Evolutionary conservation across 2,113 vertebrate species (phyloP).

Genomic region (Larimichthys polyactis): DNA sequence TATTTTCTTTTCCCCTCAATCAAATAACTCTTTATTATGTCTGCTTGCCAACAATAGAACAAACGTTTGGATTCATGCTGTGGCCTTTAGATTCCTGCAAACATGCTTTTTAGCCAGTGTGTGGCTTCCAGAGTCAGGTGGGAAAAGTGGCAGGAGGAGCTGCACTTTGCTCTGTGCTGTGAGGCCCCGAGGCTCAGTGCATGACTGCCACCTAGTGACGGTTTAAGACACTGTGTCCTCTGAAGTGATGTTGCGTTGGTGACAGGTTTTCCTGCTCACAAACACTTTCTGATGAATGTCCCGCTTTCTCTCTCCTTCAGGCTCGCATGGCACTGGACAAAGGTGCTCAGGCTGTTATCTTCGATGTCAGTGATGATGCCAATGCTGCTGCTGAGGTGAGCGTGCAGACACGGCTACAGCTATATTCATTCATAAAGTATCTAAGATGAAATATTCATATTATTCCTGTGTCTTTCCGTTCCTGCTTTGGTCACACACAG

Average conservation of each 20-base stretch:
- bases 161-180: constrained; percentile 6
- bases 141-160: constrained; percentile 24
- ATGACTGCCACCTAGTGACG: constrained; percentile 75
- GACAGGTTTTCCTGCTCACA: background rate
- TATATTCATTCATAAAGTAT: background rate
- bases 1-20: constrained; percentile 1
- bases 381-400: constrained; percentile 91
- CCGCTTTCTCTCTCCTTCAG: constrained; percentile 78
- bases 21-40: constrained; percentile 1
- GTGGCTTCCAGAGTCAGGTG: constrained; percentile 45
- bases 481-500: constrained; percentile 71
- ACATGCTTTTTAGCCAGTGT: background rate
- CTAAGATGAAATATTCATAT: background rate
- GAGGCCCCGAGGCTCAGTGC: constrained; percentile 5
- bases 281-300: background rate
- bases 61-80: background rate
- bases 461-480: background rate
- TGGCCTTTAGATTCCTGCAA: background rate
- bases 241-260: background rate
- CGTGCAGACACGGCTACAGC: background rate
- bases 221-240: background rate
- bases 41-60: background rate
- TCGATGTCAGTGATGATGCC: constrained; percentile 93
- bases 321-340: constrained; percentile 93
- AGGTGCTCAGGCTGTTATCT: constrained; percentile 95